Conservation (phyloP, 2,797 vertebrate genomes). For the Poecilia picta region DNA sequence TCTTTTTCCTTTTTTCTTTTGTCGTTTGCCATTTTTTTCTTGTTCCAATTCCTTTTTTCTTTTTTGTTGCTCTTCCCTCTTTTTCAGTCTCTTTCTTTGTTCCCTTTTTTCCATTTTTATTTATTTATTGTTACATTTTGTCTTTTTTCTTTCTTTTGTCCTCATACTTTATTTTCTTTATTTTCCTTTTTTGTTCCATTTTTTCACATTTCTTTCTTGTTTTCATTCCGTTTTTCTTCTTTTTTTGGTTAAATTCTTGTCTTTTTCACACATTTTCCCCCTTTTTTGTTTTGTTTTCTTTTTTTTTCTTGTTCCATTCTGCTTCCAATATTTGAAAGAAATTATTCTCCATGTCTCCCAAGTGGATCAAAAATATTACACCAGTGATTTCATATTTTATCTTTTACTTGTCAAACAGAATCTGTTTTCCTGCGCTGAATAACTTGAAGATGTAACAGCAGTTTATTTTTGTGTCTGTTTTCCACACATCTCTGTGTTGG, state of each 20-base stretch:
- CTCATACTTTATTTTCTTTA: too few relatives aligned
- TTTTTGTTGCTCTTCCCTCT: too few relatives aligned
- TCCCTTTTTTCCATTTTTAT: background rate
- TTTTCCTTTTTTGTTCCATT: too few relatives aligned
- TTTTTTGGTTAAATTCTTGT: too few relatives aligned
- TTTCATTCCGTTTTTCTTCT: too few relatives aligned
- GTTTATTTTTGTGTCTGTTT: background rate
- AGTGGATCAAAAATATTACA: background rate
- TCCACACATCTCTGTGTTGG: background rate
- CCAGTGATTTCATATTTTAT: background rate
- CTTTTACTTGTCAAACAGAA: background rate
- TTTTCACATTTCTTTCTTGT: too few relatives aligned
- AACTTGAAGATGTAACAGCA: background rate
- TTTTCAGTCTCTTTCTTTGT: background rate
- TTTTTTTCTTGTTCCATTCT: background rate
- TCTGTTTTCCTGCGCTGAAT: background rate
- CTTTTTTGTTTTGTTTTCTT: background rate
- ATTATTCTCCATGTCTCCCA: background rate
- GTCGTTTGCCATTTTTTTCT: background rate
- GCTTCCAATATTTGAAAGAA: background rate
- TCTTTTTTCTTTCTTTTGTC: background rate
- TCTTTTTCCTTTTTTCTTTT: background rate
- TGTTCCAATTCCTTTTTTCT: too few relatives aligned
- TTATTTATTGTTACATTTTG: background rate
- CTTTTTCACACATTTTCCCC: too few relatives aligned